Base-by-base conservation (phyloP, 2,888 invertebrate species). In the Euproctis similis region DNA sequence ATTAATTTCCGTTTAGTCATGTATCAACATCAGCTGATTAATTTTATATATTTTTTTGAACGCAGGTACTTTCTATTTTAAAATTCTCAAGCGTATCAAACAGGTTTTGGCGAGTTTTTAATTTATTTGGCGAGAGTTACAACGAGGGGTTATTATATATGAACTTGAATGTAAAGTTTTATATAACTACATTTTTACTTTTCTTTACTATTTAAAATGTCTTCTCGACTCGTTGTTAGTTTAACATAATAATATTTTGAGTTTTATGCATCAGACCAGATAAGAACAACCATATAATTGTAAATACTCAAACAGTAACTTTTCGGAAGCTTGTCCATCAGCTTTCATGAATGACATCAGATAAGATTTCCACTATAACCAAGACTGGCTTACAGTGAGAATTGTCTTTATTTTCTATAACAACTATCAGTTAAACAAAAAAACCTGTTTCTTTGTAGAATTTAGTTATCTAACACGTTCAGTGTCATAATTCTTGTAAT, bases 51-150 rank as follows among this genome's bases (percentile, higher is more conserved):
- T n/a, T n/a, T n/a, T n/a, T n/a, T n/a, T n/a, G n/a, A n/a, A n/a
- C n/a, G n/a, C n/a, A n/a, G 39, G 34, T 35, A 71, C 77, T 77
- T 78, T 78, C 77, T 73, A 73, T 73, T 73, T 73, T 64, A 48
- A 54, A 60, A 57, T 56, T 57, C 54, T 59, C 57, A 57, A 42
- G 45, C 52, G 48, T 46, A 41, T 38, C 30, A 26, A 46, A 59
- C 67, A 51, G 59, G 68, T 69, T 46, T 38, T 54, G 39, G 36
- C 40, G 32, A 54, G 59, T 59, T 62, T n/a, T 64, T 60, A 64
- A 70, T 68, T 70, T 55, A 57, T 65, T 67, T 53, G 49, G 60
- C 59, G 62, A 65, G 62, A 68, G 60, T 55, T 60, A 55, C 61
- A n/a, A 53, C 53, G 45, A 46, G 53, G 55, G 57, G 57, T 55